Evolutionary conservation across 2,888 invertebrate species (phyloP), one percentile per base, ranked within the genome.

Genomic region (Ophion costatus): DNA sequence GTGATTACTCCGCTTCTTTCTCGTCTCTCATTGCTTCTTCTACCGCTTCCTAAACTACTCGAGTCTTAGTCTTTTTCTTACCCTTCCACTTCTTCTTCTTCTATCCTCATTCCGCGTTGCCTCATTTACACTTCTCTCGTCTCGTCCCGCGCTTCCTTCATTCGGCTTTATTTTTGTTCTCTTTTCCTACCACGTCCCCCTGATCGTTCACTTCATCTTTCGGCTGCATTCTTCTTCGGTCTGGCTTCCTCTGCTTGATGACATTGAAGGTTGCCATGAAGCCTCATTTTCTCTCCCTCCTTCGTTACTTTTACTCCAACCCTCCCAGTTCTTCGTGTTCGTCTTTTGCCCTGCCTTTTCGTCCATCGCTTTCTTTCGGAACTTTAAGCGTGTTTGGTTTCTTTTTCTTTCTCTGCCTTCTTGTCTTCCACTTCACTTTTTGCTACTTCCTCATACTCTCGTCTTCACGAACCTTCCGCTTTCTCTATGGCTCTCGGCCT

Each of bases 341-440:
- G 7, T 2, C 7, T 38, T 38, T 38, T 38, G 6, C 38, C 7
- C 38, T 38, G 9, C 9, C 38, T 38, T 38, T 9, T 5, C 38
- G 38, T 38, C 38, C 38, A 38, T 6, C 38, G 38, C 38, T 38
- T 9, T 38, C 38, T 9, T 9, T 38, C 38, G 38, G 38, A 38
- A 38, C 9, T 38, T 38, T 9, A 9, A 9, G 38, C 38, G 7
- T 38, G 38, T 9, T 38, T 38, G 38, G 9, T 38, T 38, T 9
- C 29, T 38, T 9, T 38, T 9, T 38, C 38, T 38, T 38, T 38
- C 38, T 38, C 5, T 38, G 38, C 38, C 38, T 45, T 7, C 45
- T 45, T 45, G 3, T 11, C 45, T 45, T 82, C 73, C 78, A 64
- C 74, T 87, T 56, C 57, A 14, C 20, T 20, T 29, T n/a, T 57